Base-by-base conservation (phyloP, 2,888 invertebrate species). In the Onthophagus sagittarius region DNA sequence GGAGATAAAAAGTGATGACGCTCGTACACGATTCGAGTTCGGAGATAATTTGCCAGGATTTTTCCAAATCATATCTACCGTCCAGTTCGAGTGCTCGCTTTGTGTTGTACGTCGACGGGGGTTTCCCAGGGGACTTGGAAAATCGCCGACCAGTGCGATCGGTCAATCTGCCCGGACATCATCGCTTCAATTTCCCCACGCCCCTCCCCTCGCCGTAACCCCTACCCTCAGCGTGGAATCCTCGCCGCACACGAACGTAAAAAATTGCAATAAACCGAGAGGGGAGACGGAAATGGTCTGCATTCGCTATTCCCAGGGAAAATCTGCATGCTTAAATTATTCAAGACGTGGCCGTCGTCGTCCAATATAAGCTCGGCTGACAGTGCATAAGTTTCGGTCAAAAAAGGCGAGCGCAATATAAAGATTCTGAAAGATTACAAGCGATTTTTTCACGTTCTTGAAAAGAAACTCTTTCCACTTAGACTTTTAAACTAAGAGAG, bases 371-470 rank as follows among this genome's bases (percentile, higher is more conserved):
- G 75, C 76, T 77, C 74, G 78, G 79, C 79, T 81, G 82, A 81
- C 83, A 81, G 82, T 81, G 80, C 83, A 84, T 84, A 82, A 83
- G 81, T 83, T 81, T 78, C 71, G 80, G 81, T 81, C 82, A 78
- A 77, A 80, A 80, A 79, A 79, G 78, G 78, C 73, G 74, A 79
- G 78, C 78, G 83, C 80, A 84, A 83, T 83, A 83, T 83, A 83
- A 83, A 83, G 84, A 84, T 84, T 83, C 82, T 84, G 83, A 84
- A 83, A 82, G 82, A 84, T 83, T 83, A 82, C 80, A 75, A 76
- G 80, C 80, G 79, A 84, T 84, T 83, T 83, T 82, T 84, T 75
- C 75, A 63, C 65, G 75, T 75, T 73, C 69, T 15, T 39, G 71
- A 62, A 23, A 23, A 53, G 31, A 7, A 7, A 53, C 39, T 67